Evolutionary conservation across 1,140 invertebrate species (phyloP).

Genomic region (Helicorthomorpha holstii): DNA sequence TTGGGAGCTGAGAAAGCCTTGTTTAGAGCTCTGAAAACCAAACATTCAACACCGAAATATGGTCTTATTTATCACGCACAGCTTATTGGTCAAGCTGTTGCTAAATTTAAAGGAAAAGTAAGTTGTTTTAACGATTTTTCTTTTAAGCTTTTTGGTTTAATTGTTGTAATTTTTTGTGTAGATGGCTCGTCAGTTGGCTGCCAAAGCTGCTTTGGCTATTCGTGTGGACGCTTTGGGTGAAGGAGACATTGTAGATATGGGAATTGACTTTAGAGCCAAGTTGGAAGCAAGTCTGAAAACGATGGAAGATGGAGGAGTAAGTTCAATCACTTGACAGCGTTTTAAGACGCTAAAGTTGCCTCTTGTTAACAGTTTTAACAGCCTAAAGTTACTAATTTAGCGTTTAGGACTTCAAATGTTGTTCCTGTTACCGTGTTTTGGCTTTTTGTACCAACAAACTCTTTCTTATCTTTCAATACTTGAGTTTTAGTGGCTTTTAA

Average conservation of each 20-base stretch:
- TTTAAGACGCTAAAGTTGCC: constrained; percentile 2
- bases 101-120: constrained; percentile 76
- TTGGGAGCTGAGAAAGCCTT: constrained; percentile 95
- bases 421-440: neutral
- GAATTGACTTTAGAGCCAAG: constrained; percentile 70
- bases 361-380: neutral
- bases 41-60: constrained; percentile 97
- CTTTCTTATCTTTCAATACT: no score
- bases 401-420: neutral
- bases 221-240: constrained; percentile 93
- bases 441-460: neutral
- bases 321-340: no score
- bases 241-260: constrained; percentile 55
- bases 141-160: neutral
- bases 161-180: constrained; percentile 28
- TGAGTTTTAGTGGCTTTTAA: no score
- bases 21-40: constrained; percentile 90
- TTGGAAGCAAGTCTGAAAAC: constrained; percentile 56
- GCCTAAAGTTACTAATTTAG: neutral
- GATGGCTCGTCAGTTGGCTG: constrained; percentile 91
- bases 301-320: constrained; percentile 68
- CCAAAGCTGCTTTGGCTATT: constrained; percentile 81
- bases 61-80: constrained; percentile 96
- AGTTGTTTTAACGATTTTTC: constrained; percentile 8
- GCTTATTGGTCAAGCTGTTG: constrained; percentile 68